Percentiles rank a stretch among this genome's conserved stretches.
Evolutionary conservation across 2,888 invertebrate genomes (phyloP).

Genomic region (Drepanosiphum platanoidis): DNA sequence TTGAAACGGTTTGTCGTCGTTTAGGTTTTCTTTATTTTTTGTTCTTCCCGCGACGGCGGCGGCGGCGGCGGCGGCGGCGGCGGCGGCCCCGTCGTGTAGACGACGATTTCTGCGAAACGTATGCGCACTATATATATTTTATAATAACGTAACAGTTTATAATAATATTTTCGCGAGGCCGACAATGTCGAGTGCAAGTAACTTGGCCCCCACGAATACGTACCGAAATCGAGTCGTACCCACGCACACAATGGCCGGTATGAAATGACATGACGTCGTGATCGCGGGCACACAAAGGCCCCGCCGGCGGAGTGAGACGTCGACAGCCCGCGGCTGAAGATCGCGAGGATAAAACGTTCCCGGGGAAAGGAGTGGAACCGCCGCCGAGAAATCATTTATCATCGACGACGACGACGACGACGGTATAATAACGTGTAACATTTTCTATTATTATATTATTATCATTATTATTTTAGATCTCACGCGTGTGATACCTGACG

Average conservation of each 20-base stretch:
- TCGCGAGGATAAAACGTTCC: background rate
- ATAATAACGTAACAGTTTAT: background rate
- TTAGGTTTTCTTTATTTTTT: background rate
- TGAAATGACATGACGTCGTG: background rate
- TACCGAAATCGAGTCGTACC: background rate
- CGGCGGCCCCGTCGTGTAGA: background rate
- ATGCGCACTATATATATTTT: background rate
- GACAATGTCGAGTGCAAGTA: background rate
- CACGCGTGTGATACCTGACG: background rate
- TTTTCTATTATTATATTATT: background rate
- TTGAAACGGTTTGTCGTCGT: background rate
- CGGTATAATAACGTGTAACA: background rate
- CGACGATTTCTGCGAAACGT: background rate
- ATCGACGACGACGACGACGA: background rate
- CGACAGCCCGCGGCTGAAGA: background rate
- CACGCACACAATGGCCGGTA: background rate
- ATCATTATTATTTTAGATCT: background rate
- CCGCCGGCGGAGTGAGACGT: background rate
- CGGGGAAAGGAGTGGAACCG: background rate
- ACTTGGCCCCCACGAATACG: no score
- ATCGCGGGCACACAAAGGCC: background rate
- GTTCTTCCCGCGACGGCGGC: background rate
- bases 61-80: background rate
- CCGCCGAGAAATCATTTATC: constrained; percentile 37
- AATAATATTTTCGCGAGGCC: background rate